Conservation (phyloP, 2,113 vertebrate genomes). For the Anser cygnoides region DNA sequence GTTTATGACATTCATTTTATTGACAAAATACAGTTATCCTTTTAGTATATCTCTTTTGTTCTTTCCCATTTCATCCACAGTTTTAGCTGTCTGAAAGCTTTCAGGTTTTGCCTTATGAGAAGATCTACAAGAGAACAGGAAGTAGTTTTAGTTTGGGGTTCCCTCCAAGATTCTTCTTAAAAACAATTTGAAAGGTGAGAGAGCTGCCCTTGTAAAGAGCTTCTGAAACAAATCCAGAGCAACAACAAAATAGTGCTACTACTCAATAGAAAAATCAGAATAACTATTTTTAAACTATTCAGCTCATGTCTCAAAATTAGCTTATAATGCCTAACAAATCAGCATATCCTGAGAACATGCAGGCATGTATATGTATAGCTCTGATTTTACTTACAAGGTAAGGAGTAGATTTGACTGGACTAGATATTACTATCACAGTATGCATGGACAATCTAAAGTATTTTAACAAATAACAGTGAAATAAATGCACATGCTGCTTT, state of each 20-base stretch:
- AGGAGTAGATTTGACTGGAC: not conserved
- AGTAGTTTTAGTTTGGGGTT: not conserved
- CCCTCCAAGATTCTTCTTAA: not conserved
- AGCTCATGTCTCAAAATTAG: not conserved
- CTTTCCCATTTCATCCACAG: not conserved
- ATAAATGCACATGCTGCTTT: not conserved
- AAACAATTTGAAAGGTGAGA: not conserved
- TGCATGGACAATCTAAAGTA: rapidly evolving
- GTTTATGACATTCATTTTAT: not conserved
- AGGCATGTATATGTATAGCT: rapidly evolving
- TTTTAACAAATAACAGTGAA: not conserved
- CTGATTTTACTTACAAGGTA: not conserved
- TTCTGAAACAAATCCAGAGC: not conserved
- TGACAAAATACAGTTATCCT: not conserved
- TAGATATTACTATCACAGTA: not conserved
- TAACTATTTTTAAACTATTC: not conserved
- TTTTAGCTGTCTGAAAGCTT: not conserved
- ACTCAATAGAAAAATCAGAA: not conserved
- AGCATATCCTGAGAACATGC: not conserved
- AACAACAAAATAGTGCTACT: not conserved
- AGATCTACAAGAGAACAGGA: not conserved
- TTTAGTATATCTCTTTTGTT: not conserved
- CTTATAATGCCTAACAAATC: not conserved
- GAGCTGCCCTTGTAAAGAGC: not conserved
- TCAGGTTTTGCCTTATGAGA: not conserved